phyloP scores from a whole-genome alignment of 2,113 vertebrate species.

The Calonectris borealis region DNA sequence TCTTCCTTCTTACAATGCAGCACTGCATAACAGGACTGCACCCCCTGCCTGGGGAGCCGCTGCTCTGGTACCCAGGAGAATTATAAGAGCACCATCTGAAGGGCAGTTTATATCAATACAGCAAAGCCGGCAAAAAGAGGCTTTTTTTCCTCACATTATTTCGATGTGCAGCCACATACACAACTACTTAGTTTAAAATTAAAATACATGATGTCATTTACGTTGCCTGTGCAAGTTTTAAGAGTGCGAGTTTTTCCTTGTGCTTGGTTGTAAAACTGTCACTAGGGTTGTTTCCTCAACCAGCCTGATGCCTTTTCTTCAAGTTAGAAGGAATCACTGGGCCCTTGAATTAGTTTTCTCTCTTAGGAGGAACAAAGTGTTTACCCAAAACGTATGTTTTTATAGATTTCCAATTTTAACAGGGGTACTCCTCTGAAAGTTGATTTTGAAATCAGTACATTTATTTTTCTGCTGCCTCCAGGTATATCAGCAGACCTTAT shows the following conservation, averaged over 20 bases:
- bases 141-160: fast-evolving
- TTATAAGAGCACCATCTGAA: background rate
- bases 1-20: fast-evolving
- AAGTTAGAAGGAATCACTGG: background rate
- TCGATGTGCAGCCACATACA: too few relatives aligned
- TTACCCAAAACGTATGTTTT: background rate
- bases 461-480: background rate
- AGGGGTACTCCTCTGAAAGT: background rate
- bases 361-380: background rate
- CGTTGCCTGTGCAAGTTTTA: background rate
- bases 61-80: fast-evolving
- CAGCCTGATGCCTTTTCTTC: background rate
- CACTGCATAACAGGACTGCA: fast-evolving
- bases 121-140: fast-evolving
- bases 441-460: background rate
- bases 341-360: background rate
- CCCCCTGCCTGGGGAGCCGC: fast-evolving
- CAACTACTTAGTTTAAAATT: background rate
- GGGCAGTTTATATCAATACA: background rate
- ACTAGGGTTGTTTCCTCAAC: background rate
- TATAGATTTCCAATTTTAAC: background rate
- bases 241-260: fast-evolving
- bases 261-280: background rate
- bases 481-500: background rate
- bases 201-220: background rate